phyloP scores from a whole-genome alignment of 2,888 invertebrate species.

The Conomelus anceps region DNA sequence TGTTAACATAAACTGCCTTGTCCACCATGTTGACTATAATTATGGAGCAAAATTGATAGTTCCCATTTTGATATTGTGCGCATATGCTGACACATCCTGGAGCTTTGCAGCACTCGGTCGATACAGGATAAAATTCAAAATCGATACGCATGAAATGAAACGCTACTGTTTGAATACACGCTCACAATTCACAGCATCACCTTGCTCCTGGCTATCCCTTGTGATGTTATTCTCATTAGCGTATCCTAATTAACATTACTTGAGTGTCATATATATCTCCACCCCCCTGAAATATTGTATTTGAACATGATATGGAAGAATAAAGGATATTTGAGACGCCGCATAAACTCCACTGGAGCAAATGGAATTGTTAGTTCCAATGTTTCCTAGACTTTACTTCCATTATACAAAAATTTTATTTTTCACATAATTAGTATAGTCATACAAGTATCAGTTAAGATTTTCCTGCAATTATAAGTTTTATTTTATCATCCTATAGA shows the following conservation, averaged over 20 bases:
- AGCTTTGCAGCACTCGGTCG: neutral
- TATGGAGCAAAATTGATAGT: neutral
- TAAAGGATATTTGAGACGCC: too few species aligned
- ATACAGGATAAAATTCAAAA: neutral
- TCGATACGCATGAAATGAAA: neutral
- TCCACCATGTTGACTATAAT: neutral
- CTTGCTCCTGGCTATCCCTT: neutral
- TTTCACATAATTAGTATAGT: too few species aligned
- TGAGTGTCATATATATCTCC: neutral
- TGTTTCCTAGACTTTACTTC: too few species aligned
- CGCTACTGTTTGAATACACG: neutral
- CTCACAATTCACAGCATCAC: neutral
- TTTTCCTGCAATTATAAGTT: too few species aligned
- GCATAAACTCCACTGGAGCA: too few species aligned
- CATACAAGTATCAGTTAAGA: too few species aligned
- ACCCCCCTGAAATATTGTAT: neutral
- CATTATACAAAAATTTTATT: too few species aligned
- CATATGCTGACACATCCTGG: neutral
- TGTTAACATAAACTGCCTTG: neutral
- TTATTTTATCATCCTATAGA: too few species aligned
- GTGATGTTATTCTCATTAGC: neutral
- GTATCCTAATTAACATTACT: neutral
- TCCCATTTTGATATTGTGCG: neutral
- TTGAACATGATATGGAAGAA: too few species aligned
- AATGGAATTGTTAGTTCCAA: too few species aligned